phyloP scores from a whole-genome alignment of 2,113 vertebrate species.

The Hoplias malabaricus region DNA sequence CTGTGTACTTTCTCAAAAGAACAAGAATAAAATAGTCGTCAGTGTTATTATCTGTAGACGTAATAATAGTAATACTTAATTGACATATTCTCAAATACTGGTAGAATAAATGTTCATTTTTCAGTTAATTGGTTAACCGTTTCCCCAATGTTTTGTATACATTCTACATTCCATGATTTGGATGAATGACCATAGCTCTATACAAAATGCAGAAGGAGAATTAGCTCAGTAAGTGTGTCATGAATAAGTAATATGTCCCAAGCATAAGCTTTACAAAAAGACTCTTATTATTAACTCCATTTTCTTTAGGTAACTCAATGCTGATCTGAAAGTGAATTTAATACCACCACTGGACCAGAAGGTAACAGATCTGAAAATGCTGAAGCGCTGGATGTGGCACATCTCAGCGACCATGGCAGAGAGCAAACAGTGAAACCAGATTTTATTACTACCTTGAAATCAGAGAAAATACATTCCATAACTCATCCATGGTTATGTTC shows the following conservation, averaged over 20 bases:
- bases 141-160: background rate
- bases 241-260: slow-evolving; percentile 37
- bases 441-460: background rate
- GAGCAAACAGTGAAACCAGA: background rate
- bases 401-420: background rate
- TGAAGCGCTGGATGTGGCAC: background rate
- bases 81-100: too few species aligned
- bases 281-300: slow-evolving; percentile 23
- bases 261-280: slow-evolving; percentile 24
- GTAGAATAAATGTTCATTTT: too few species aligned
- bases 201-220: background rate
- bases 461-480: background rate
- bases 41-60: background rate
- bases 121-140: too few species aligned
- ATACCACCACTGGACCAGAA: background rate
- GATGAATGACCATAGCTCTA: background rate
- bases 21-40: too few species aligned
- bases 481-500: background rate
- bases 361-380: background rate
- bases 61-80: too few species aligned
- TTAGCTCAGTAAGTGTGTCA: slow-evolving; percentile 28
- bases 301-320: slow-evolving; percentile 27
- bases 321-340: slow-evolving; percentile 34
- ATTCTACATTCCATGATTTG: background rate
- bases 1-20: too few species aligned